Base-by-base conservation (phyloP, 1,140 invertebrate species). In the Trichoplusia ni region DNA sequence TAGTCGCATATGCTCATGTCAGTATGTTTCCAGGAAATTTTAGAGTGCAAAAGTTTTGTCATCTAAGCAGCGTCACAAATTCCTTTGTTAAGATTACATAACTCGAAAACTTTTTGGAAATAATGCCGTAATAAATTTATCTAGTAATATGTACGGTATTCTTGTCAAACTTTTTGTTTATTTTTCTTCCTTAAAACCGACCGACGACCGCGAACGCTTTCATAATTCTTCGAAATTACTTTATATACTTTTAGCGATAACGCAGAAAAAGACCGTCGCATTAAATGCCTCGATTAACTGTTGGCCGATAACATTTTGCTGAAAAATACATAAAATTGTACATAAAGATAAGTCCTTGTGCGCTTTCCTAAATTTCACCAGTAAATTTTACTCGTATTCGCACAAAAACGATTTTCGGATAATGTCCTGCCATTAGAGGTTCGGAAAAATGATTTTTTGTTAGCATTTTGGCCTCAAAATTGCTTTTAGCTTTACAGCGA, bases 291-390 rank as follows among this genome's bases (percentile, higher is more conserved):
- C 70, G 56, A 74, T 82, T 77, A 75, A 81, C 73, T 70, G 71
- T 72, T 79, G 73, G 54, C 67, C 69, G 77, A 84, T 88, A 86
- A 84, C 70, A 77, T 81, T 84, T 80, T 72, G 69, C 69, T 66
- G 72, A 69, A 66, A 79, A 82, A 83, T 77, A 83, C 79, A 78
- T 85, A 85, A 86, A 84, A 86, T 73, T 79, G 67, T 83, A 79
- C 77, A 78, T 84, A 86, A 84, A 86, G 81, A 82, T 84, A 84
- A 86, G 73, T 84, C 71, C 65, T 67, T 66, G 70, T 71, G 68
- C 74, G 51, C 67, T 69, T 60, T 72, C 69, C 67, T 69, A 71
- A 83, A 81, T 72, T 75, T 77, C 64, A 69, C 72, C 67, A 71
- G 74, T 80, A 75, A 82, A 81, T 77, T 81, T 77, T 79, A 75